Conservation (phyloP, 2,797 vertebrate species). For the Petrocephalus sullivani region DNA sequence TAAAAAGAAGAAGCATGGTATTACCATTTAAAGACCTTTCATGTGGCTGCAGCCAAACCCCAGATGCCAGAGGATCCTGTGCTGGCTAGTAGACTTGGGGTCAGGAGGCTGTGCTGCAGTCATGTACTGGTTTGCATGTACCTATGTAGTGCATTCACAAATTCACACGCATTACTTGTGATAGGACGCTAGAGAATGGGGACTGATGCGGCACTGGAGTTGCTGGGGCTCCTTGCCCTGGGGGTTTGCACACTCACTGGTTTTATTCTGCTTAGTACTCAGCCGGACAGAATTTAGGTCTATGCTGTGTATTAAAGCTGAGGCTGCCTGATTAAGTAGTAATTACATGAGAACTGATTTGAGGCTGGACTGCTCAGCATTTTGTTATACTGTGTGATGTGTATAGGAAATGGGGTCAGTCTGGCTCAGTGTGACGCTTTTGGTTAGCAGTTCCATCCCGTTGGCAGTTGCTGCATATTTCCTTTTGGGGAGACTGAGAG, state of each 20-base stretch:
- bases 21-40: background rate
- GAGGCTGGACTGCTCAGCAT: background rate
- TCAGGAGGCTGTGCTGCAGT: background rate
- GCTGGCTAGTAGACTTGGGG: slow-evolving; percentile 2
- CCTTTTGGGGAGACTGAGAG: background rate
- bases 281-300: background rate
- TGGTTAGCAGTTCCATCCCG: background rate
- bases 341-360: background rate
- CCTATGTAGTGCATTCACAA: background rate
- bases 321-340: background rate
- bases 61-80: background rate
- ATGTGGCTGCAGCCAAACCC: background rate
- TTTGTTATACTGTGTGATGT: background rate
- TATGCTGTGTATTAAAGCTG: background rate
- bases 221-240: background rate
- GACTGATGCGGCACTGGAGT: background rate
- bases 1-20: slow-evolving; percentile 29
- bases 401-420: background rate
- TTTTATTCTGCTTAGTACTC: background rate
- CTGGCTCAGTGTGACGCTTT: background rate
- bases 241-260: background rate
- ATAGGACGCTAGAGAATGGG: background rate
- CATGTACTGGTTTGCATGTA: background rate
- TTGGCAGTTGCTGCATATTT: background rate
- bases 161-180: background rate